Evolutionary conservation across 2,888 invertebrate genomes (phyloP), one percentile per base, ranked within the genome.

Genomic region (Stenoptilia bipunctidactyla): DNA sequence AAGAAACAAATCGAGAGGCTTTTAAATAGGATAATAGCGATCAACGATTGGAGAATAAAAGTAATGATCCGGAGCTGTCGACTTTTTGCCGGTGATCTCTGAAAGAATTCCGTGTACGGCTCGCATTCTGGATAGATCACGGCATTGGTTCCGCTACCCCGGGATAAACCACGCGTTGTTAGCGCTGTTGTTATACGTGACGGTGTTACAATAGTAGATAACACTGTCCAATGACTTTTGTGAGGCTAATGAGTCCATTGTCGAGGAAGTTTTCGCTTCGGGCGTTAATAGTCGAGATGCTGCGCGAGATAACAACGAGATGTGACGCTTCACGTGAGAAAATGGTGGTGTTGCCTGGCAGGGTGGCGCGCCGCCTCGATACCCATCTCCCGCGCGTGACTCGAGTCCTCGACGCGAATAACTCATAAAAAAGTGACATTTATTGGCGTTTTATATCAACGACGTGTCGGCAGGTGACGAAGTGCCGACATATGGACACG

Each of bases 1-100:
- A 30, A 30, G 30, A n/a, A 20, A 80, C 82, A 80, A 82, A 82
- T 82, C 77, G 71, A 79, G 72, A 79, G 69, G 74, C 77, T 73
- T 82, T 80, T 79, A 82, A 79, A 77, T 76, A 76, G 79, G 72
- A 82, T 82, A 83, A 83, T 82, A 72, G 82, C 76, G 72, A 80
- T 80, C 77, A 72, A 76, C 77, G 80, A 82, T 77, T 73, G 76
- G 62, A 66, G 69, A 66, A 76, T 75, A 75, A 74, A 80, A 80
- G 77, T 77, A 77, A 79, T 80, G 76, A 80, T 72, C 10, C 30
- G 30, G 30, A 12, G 12, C 30, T 9, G 12, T 30, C n/a, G 30
- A 30, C 30, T 30, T 30, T 30, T 30, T 30, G 30, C 61, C 59
- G 54, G 57, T 61, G 59, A 62, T 69, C 56, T 63, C 69, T 67